A percentile compares a stretch with the other conserved stretches of the same genome.
Conservation (phyloP, 2,797 vertebrate genomes). For the Muraenolepis orangiensis region DNA sequence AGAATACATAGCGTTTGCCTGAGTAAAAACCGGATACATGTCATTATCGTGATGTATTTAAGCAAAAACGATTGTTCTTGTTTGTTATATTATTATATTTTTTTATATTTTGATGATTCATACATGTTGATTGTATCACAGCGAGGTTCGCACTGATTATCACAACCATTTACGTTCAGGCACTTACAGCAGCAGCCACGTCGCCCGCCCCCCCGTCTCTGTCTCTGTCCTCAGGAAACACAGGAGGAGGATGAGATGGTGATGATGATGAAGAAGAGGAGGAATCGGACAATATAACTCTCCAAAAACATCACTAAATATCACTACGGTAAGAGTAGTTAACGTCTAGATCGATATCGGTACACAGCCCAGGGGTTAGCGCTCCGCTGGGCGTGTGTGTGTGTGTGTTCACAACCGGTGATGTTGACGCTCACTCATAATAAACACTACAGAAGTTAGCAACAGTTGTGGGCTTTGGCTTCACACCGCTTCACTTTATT, state of each 20-base stretch:
- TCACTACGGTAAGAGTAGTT: neutral
- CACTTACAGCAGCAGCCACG: neutral
- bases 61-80: neutral
- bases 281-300: neutral
- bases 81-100: neutral
- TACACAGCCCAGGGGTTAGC: too few relatives aligned
- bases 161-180: neutral
- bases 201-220: too few relatives aligned
- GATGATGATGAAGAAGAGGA: neutral
- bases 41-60: neutral
- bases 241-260: neutral
- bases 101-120: neutral
- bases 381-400: neutral
- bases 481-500: neutral
- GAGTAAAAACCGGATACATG: neutral
- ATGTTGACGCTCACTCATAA: neutral
- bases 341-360: neutral
- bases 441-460: neutral
- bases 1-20: neutral
- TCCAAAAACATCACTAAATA: neutral
- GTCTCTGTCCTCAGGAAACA: neutral
- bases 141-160: neutral
- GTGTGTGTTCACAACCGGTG: neutral
- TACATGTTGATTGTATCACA: neutral
- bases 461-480: neutral